Evolutionary conservation across 1,140 invertebrate species (phyloP), one percentile per base, ranked within the genome.

Genomic region (Ceratosolen fusciceps): DNA sequence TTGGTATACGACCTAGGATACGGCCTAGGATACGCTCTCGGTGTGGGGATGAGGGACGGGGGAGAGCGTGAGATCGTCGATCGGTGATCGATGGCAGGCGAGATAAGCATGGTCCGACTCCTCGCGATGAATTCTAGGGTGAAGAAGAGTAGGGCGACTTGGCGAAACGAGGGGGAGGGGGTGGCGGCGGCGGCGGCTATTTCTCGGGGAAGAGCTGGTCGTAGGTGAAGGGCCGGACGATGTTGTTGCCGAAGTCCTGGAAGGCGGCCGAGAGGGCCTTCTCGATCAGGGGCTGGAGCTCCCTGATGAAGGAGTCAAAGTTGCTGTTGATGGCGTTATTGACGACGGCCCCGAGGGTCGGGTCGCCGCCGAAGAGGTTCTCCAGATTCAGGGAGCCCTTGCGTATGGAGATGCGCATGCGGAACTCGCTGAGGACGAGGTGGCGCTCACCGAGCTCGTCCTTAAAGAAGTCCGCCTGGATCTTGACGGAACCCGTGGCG

Each of bases 271-370:
- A 87, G 0, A 93, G 86, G 0, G 91, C 92, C 71, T 87, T 91
- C 74, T 93, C 93, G 10, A 94, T 87, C 3, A 92, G 85, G 0
- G 93, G 93, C 81, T 91, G 90, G 2, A 93, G 83, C 43, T 93
- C 92, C 24, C 88, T 88, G 2, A 93, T 76, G 83, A 94, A 93
- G 0, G 90, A 80, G 67, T 90, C 90, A 76, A 92, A 91, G 82
- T 94, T 95, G 70, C 91, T 91, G 80, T 94, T 93, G n/a, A 94
- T 92, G 0, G 92, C 91, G 31, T 87, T 86, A 81, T 94, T 94
- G 0, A 94, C 89, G 16, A 93, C 90, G 2, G 92, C 91, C 4
- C 92, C 88, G 37, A 90, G 87, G 0, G 83, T 81, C 8, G 74
- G 82, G 74, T 94, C 93, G 16, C 93, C 93, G 26, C 91, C 91